Base-by-base conservation (phyloP, 2,888 invertebrate species). In the Lydus trimaculatus region DNA sequence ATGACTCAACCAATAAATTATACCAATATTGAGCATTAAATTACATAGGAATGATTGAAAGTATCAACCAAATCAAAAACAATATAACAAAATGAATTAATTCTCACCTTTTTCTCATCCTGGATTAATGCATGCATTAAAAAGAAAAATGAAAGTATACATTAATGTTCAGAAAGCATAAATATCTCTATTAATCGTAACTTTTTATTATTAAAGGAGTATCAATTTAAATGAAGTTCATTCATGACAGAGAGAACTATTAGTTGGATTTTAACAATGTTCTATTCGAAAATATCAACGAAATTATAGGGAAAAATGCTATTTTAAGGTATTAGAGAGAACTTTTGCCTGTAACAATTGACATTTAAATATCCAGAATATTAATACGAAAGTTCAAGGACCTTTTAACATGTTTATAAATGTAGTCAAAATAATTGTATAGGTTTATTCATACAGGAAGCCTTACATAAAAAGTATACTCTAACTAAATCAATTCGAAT, bases 31-130 rank as follows among this genome's bases (percentile, higher is more conserved):
- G n/a, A n/a, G n/a, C n/a, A n/a, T n/a, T n/a, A n/a, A n/a, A n/a
- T n/a, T n/a, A n/a, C n/a, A n/a, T n/a, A 28, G 9, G 15, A 56
- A 56, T n/a, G 28, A 56, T 56, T 15, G 56, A n/a, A 56, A 56
- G n/a, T 56, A 28, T 15, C 2, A 7, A 2, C 13, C 11, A 5
- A 20, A 48, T 20, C 20, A 25, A 58, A 59, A 59, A 17, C 25
- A 33, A 58, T 25, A 58, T 25, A 63, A 17, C 33, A 60, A 39
- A 36, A 56, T 13, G 39, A 36, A 31, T 62, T 62, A 36, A 31
- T 62, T 62, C 31, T 62, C 63, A 67, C 67, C 67, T 67, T 67
- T 64, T 67, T 43, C 64, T 67, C 61, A 64, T 67, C 67, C 67
- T 67, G 28, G 23, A 11, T 28, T 25, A 25, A 15, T 7, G 23